Evolutionary conservation across 2,113 vertebrate genomes (phyloP), one percentile per base, ranked within the genome.

Genomic region (Proterorhinus semilunaris): DNA sequence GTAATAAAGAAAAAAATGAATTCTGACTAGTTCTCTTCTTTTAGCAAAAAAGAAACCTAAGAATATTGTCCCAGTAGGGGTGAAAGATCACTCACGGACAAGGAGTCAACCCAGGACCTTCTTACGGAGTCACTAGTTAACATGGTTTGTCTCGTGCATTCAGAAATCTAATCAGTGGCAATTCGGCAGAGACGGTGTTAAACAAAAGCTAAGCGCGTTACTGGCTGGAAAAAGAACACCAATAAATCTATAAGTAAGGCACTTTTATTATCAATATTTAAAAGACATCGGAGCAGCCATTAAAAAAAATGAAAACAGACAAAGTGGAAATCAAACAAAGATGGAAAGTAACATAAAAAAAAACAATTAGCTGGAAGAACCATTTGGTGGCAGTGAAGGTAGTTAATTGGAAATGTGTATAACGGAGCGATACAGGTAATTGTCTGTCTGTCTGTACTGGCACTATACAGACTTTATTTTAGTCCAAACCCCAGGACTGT

Each of bases 1-100:
- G 84, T 90, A 92, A 90, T 93, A 91, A 92, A 92, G 73, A 51
- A 87, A 82, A 76, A 82, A 52, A 79, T 85, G 69, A 83, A 62
- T 76, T 80, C 85, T 80, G 2, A 71, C 65, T 51, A 36, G 8
- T 15, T 46, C 55, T 58, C 45, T 13, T 42, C 27, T 36, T 36
- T 36, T 51, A 47, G 5, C 13, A 15, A 15, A 50, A 15, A 11
- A 0, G 11, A 13, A 6, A 13, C 0, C 5, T 6, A 6, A 50
- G 49, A 15, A 13, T 4, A 6, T 12, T 15, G 11, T 6, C 11
- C 49, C 27, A 36, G 27, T 36, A 36, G 4, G 27, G 27, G 27
- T 36, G 27, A 36, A 36, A 36, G 27, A 3, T 36, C 27, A 36
- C 27, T 36, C 27, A 36, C 27, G 27, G 27, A 36, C 27, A 36